Conservation (phyloP, 2,797 vertebrate genomes). For the Morelia viridis region DNA sequence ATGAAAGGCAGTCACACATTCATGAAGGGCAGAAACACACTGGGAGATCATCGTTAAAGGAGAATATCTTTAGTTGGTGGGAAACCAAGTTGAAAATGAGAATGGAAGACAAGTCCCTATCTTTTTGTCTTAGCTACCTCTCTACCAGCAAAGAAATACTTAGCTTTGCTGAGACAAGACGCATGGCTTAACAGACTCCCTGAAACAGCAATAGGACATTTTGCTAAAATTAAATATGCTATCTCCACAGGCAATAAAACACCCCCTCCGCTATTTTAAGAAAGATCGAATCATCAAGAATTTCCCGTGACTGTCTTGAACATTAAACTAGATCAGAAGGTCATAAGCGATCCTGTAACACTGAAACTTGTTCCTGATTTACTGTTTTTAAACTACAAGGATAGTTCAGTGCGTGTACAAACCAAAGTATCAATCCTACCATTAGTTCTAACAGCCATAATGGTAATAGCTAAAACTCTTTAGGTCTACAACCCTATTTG, state of each 20-base stretch:
- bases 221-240: fast-evolving
- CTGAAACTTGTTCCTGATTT: constrained; percentile 20
- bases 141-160: neutral
- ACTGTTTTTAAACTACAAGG: neutral
- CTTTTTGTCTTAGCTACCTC: constrained; percentile 4
- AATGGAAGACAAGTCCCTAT: constrained; percentile 7
- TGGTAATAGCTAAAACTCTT: neutral
- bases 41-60: neutral
- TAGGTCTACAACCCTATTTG: neutral
- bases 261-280: neutral
- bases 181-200: neutral
- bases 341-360: constrained; percentile 19
- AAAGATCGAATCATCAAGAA: neutral
- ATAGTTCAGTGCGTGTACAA: neutral
- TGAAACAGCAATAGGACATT: neutral
- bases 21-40: neutral
- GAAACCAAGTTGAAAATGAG: constrained; percentile 24
- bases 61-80: neutral
- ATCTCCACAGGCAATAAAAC: constrained; percentile 1
- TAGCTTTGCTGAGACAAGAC: neutral
- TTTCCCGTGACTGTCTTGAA: neutral
- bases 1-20: neutral
- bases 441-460: neutral
- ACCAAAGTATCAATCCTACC: too few species aligned
- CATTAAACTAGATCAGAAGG: neutral